Percentiles rank a stretch among this genome's conserved stretches.
These are phyloP conservation scores for Gymnarchus niloticus DNA, from an alignment of 2,113 vertebrate genomes.

Conservation along the genomic window DNA sequence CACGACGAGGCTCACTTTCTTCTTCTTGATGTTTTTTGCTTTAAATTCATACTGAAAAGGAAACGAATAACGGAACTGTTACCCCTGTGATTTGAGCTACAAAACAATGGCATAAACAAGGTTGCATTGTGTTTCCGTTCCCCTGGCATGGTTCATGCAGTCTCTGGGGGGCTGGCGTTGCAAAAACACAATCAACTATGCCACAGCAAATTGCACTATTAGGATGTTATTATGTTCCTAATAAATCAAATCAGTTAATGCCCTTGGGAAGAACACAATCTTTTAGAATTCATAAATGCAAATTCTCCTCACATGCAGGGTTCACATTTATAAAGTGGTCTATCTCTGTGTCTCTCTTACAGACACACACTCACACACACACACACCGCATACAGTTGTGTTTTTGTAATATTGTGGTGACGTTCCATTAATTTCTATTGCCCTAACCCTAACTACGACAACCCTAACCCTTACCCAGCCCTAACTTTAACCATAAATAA, in stretches of 20 bases:
- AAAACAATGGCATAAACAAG: not conserved
- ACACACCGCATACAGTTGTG: too few species aligned
- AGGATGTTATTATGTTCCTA: conserved; percentile 32
- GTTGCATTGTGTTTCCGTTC: too few species aligned
- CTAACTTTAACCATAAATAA: too few species aligned
- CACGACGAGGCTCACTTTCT: conserved; percentile 79
- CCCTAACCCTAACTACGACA: too few species aligned
- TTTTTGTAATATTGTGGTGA: too few species aligned
- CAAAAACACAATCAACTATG: not conserved
- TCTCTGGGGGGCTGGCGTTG: not conserved
- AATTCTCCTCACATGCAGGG: too few species aligned
- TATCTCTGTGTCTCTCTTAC: too few species aligned
- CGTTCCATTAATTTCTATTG: too few species aligned
- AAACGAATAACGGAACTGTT: not conserved
- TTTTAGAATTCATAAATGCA: not conserved
- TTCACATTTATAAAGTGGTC: too few species aligned
- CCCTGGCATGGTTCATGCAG: not conserved
- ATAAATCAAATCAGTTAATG: conserved; percentile 33
- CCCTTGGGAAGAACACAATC: conserved; percentile 12
- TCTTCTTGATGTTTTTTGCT: conserved; percentile 84
- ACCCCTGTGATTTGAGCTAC: not conserved
- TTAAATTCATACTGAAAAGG: conserved; percentile 82
- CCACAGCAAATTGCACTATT: conserved; percentile 18
- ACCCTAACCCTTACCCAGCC: too few species aligned
- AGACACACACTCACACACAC: too few species aligned